Conservation (phyloP, 2,888 invertebrate species). For the Phyllotreta cruciferae region DNA sequence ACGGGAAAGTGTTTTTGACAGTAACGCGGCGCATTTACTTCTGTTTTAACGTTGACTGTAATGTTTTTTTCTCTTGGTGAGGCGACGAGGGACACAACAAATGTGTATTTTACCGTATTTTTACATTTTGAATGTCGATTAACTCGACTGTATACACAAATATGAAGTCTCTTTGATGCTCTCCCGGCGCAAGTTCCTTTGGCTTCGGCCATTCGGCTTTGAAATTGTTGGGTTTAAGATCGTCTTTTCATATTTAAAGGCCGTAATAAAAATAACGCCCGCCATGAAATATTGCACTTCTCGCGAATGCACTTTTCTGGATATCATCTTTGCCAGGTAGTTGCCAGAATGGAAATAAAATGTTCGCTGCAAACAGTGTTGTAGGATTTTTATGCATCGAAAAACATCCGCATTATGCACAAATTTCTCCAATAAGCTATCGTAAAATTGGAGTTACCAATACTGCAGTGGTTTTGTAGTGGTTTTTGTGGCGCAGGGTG, state of each 20-base stretch:
- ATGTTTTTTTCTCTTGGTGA: constrained; percentile 19
- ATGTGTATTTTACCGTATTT: background rate
- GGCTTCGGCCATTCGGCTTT: constrained; percentile 19
- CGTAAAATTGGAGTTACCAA: background rate
- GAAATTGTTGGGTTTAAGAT: constrained; percentile 26
- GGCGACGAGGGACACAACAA: background rate
- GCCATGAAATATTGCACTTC: constrained; percentile 19
- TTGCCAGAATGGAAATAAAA: constrained; percentile 14
- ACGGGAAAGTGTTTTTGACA: constrained; percentile 19
- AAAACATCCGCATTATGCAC: too few species aligned
- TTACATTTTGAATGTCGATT: background rate
- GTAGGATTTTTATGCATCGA: background rate
- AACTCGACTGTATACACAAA: background rate
- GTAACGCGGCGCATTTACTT: constrained; percentile 13
- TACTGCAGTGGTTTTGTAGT: background rate
- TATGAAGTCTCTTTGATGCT: constrained; percentile 9
- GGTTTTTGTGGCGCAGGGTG: too few species aligned
- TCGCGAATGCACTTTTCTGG: constrained; percentile 6
- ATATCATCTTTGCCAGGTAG: constrained; percentile 16
- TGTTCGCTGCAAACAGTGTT: background rate
- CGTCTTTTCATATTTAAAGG: constrained; percentile 29
- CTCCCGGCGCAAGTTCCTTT: constrained; percentile 13
- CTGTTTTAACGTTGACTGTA: constrained; percentile 20
- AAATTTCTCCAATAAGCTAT: too few species aligned
- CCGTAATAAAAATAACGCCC: constrained; percentile 23